Percentiles rank a stretch among this genome's conserved stretches.
These are phyloP conservation scores for Orthosia gothica DNA, from an alignment of 2,888 invertebrate species.

Conservation along the genomic window DNA sequence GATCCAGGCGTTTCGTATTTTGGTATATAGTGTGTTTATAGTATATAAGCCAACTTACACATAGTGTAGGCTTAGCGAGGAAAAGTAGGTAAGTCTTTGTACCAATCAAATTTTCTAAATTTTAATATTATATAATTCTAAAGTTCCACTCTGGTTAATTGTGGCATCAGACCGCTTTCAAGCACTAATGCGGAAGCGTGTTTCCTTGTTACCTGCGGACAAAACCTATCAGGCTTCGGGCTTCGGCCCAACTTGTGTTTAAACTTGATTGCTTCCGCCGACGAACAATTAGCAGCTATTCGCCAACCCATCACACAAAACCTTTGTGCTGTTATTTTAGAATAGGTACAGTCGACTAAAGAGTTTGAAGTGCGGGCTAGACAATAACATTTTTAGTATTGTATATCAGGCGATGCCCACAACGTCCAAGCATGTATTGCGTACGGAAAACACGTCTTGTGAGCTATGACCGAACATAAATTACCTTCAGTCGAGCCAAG, in stretches of 20 bases:
- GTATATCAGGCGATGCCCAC: neutral
- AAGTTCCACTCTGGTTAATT: neutral
- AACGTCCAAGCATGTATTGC: neutral
- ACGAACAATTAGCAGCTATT: constrained; percentile 13
- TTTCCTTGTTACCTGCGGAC: constrained; percentile 29
- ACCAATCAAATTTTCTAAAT: too few relatives aligned
- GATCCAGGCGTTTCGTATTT: neutral
- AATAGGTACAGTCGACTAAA: neutral
- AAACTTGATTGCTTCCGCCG: constrained; percentile 30
- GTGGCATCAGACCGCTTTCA: constrained; percentile 16
- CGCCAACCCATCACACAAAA: neutral
- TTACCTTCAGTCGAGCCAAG: neutral
- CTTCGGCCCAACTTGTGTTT: constrained; percentile 16
- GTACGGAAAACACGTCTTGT: neutral
- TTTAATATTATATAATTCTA: too few relatives aligned
- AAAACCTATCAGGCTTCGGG: constrained; percentile 8
- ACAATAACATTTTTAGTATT: neutral
- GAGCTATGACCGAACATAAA: neutral
- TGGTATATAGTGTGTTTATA: too few relatives aligned
- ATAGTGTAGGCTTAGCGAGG: too few relatives aligned
- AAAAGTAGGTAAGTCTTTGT: too few relatives aligned
- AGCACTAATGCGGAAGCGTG: constrained; percentile 26
- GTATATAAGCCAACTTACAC: too few relatives aligned
- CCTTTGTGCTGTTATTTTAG: neutral
- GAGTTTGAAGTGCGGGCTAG: too few relatives aligned